Evolutionary conservation across 2,797 vertebrate species (phyloP).

Genomic region (Lepilemur septentrionalis): DNA sequence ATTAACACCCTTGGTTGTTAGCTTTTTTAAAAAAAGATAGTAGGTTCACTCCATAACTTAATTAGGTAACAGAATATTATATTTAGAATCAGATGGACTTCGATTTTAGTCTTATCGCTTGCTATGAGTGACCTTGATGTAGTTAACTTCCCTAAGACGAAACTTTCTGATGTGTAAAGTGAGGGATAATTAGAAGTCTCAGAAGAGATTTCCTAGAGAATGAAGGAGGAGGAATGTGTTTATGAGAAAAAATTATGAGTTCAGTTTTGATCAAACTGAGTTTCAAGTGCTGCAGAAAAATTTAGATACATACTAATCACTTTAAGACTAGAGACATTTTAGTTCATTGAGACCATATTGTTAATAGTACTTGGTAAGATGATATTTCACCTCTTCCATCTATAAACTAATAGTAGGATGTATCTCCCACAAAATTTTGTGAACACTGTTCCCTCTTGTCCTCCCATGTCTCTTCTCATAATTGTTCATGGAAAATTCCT

Average conservation of each 20-base stretch:
- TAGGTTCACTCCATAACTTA: slow-evolving; percentile 14
- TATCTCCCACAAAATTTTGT: background rate
- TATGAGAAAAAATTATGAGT: background rate
- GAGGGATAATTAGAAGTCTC: background rate
- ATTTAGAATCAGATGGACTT: slow-evolving; percentile 32
- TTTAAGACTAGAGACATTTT: background rate
- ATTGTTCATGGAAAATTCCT: background rate
- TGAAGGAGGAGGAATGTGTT: background rate
- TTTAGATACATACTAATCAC: background rate
- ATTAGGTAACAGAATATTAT: background rate
- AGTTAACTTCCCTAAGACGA: background rate
- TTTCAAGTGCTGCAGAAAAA: background rate
- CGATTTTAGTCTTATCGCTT: background rate
- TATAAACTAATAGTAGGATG: background rate
- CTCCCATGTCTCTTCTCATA: background rate
- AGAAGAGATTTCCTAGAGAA: slow-evolving; percentile 8
- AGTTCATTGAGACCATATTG: background rate
- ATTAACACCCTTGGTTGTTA: background rate
- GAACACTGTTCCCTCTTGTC: background rate
- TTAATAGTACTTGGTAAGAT: background rate
- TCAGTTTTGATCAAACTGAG: background rate
- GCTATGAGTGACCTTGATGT: background rate
- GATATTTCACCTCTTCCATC: background rate
- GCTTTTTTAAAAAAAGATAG: background rate
- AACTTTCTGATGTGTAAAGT: background rate